phyloP scores from a whole-genome alignment of 2,797 vertebrate genomes.

The Labeo calbasu region DNA sequence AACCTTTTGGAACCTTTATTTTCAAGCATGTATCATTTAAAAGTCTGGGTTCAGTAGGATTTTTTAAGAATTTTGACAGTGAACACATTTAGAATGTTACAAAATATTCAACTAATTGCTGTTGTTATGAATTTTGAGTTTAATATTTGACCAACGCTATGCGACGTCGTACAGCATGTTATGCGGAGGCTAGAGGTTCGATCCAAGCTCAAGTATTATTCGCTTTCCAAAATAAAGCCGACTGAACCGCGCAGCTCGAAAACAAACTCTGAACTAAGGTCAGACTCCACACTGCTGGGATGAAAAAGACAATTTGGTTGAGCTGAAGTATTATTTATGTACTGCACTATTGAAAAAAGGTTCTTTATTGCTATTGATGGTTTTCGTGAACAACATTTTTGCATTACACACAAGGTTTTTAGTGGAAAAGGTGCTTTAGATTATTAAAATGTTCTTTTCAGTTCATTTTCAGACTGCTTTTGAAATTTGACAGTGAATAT shows the following conservation, averaged over 20 bases:
- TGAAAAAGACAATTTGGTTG: constrained; percentile 35
- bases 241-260: background rate
- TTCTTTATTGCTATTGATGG: background rate
- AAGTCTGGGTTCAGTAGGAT: no score
- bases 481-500: no score
- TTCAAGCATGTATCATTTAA: no score
- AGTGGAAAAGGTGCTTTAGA: background rate
- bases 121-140: background rate
- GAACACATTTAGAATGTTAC: no score
- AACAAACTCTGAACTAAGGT: constrained; percentile 31
- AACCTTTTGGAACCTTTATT: no score
- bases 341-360: no score
- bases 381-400: background rate
- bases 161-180: constrained; percentile 52
- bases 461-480: no score
- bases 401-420: background rate
- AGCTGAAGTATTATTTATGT: no score
- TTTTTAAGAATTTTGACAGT: no score
- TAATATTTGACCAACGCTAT: constrained; percentile 71
- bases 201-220: constrained; percentile 42
- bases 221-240: constrained; percentile 38
- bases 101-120: background rate
- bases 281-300: constrained; percentile 39
- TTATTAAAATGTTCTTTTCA: background rate
- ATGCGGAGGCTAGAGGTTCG: background rate